These are phyloP conservation scores for Mus caroli DNA, from an alignment of 2,797 vertebrate species.

Conservation along the genomic window DNA sequence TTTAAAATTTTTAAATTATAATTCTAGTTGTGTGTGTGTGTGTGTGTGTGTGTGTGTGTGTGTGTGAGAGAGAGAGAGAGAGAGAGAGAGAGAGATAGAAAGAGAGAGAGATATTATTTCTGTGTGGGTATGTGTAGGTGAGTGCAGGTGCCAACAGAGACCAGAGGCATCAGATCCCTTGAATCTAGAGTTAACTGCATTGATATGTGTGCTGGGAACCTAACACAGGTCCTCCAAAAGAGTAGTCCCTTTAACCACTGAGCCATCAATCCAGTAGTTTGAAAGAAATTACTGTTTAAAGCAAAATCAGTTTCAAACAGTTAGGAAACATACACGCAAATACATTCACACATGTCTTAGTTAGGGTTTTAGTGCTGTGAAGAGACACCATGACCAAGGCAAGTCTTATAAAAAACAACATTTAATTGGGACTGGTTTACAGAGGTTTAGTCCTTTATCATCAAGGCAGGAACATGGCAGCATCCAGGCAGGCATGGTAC, in stretches of 20 bases:
- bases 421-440: too few relatives aligned
- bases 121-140: not conserved
- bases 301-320: slow-evolving; percentile 16
- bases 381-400: too few relatives aligned
- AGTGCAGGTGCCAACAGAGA: not conserved
- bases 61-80: too few relatives aligned
- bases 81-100: too few relatives aligned
- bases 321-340: not conserved
- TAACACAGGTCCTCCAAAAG: not conserved
- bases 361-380: too few relatives aligned
- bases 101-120: too few relatives aligned
- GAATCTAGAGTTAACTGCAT: not conserved
- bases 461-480: too few relatives aligned
- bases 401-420: too few relatives aligned
- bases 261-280: not conserved
- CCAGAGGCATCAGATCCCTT: not conserved
- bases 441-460: too few relatives aligned
- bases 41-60: not conserved
- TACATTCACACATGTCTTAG: not conserved
- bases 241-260: not conserved
- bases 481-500: too few relatives aligned
- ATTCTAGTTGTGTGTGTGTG: not conserved
- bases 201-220: not conserved
- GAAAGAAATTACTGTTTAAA: slow-evolving; percentile 9
- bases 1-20: not conserved